Conservation (phyloP, 2,797 vertebrate genomes). For the Anas bahamensis region DNA sequence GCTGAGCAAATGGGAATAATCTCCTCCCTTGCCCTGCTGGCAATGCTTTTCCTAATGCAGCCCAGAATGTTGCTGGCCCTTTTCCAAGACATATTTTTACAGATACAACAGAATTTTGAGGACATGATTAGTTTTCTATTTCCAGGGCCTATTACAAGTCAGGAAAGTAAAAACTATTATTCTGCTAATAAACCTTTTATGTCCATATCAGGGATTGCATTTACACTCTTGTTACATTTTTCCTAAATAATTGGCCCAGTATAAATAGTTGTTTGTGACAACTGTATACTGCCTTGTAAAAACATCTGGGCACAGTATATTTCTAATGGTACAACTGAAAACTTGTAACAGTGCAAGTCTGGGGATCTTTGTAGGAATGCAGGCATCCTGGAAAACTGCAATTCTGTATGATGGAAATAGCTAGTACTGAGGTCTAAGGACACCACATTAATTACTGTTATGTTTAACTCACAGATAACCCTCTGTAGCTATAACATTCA, state of each 20-base stretch:
- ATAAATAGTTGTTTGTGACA: conserved; percentile 29
- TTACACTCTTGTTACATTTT: background rate
- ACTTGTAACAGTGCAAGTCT: background rate
- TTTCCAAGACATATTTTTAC: background rate
- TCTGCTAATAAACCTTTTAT: background rate
- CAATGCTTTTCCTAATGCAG: background rate
- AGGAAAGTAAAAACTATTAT: background rate
- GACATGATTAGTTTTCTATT: background rate
- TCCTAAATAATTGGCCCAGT: background rate
- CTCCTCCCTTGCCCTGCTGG: background rate
- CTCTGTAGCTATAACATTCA: conserved; percentile 10
- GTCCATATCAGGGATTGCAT: background rate
- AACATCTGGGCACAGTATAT: background rate
- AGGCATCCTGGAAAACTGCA: background rate
- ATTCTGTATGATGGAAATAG: background rate
- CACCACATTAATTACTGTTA: background rate
- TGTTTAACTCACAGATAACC: conserved; percentile 31
- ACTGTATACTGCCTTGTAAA: background rate
- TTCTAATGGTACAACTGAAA: conserved; percentile 24
- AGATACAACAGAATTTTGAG: background rate
- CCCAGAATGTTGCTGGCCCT: background rate
- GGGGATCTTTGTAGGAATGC: background rate
- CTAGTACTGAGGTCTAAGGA: background rate
- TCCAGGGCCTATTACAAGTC: background rate
- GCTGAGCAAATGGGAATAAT: background rate